Evolutionary conservation across 2,888 invertebrate species (phyloP).

Genomic region (Lamproptera curius): DNA sequence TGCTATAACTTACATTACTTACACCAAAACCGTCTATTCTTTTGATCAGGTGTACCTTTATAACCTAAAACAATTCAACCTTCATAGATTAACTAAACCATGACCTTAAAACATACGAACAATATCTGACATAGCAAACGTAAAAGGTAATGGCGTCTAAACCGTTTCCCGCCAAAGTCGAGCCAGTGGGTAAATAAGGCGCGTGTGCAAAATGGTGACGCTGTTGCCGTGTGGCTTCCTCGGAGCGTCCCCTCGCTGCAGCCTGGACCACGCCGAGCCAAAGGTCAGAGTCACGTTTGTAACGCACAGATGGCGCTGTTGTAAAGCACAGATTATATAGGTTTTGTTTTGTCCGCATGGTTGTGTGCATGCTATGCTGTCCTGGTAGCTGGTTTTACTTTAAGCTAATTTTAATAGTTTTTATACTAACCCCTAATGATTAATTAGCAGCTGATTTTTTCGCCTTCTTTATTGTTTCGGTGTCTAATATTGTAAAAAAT

Average conservation of each 20-base stretch:
- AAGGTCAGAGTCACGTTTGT: constrained; percentile 55
- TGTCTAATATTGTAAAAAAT: too few relatives aligned
- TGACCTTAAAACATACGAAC: constrained; percentile 40
- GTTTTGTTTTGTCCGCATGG: neutral
- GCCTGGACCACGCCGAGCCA: constrained; percentile 69
- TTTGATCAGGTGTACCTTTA: too few relatives aligned
- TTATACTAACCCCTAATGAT: too few relatives aligned
- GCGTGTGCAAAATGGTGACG: constrained; percentile 76
- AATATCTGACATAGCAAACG: constrained; percentile 40
- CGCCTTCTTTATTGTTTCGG: too few relatives aligned
- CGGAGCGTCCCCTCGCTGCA: constrained; percentile 74
- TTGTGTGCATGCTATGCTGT: neutral
- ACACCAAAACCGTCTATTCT: too few relatives aligned
- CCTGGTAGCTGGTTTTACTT: neutral
- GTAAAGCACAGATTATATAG: constrained; percentile 2
- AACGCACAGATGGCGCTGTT: constrained; percentile 11
- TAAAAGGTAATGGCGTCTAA: constrained; percentile 30
- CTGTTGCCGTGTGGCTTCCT: constrained; percentile 83
- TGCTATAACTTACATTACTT: too few relatives aligned
- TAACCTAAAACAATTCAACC: constrained; percentile 2
- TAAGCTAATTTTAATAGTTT: too few relatives aligned
- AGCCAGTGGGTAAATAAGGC: constrained; percentile 55
- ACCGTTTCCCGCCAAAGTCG: constrained; percentile 59
- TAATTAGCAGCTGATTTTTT: too few relatives aligned
- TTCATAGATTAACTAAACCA: constrained; percentile 33